Evolutionary conservation across 2,888 invertebrate genomes (phyloP).

Genomic region (Ischnura elegans): DNA sequence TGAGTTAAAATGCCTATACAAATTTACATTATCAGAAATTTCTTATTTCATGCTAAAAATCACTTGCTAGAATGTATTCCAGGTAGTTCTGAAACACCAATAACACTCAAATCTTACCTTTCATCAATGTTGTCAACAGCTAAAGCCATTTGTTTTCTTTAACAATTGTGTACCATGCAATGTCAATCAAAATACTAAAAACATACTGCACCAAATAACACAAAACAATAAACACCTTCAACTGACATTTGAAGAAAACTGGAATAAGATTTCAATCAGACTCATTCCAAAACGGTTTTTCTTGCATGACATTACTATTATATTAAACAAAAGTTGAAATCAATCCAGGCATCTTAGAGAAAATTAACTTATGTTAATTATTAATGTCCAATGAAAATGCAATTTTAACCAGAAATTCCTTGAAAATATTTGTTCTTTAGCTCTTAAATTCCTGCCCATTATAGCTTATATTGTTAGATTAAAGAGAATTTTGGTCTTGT

Average conservation of each 20-base stretch:
- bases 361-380: not conserved
- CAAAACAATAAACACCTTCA: not conserved
- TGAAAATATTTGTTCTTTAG: not conserved
- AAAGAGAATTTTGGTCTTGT: not conserved
- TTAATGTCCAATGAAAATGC: not conserved
- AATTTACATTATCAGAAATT: not conserved
- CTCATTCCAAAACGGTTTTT: not conserved
- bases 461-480: not conserved
- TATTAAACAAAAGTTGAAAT: not conserved
- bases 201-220: slow-evolving; percentile 51
- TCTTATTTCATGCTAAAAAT: not conserved
- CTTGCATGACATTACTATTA: not conserved
- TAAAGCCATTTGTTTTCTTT: slow-evolving; percentile 37
- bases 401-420: not conserved
- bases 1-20: not conserved
- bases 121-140: slow-evolving; percentile 46
- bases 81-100: not conserved
- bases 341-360: not conserved
- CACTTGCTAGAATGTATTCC: not conserved
- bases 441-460: not conserved
- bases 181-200: slow-evolving; percentile 46
- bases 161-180: slow-evolving; percentile 28
- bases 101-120: slow-evolving; percentile 27
- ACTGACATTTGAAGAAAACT: not conserved
- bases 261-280: not conserved